phyloP scores from a whole-genome alignment of 2,113 vertebrate species.

The Caloenas nicobarica region DNA sequence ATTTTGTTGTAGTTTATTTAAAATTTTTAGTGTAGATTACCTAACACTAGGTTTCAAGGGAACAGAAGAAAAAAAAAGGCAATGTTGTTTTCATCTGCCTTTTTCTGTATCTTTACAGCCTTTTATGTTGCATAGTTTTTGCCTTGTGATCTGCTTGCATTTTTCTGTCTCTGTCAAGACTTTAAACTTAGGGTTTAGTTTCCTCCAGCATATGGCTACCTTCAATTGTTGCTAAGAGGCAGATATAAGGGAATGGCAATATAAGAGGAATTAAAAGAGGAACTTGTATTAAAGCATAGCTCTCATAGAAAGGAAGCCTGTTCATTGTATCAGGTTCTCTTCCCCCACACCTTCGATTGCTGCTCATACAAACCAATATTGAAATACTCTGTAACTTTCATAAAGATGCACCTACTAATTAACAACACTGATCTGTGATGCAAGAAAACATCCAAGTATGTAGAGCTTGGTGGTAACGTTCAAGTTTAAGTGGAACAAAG shows the following conservation, averaged over 20 bases:
- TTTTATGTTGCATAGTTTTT: not conserved
- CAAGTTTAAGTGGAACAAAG: not conserved
- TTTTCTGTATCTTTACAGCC: not conserved
- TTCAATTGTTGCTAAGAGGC: not conserved
- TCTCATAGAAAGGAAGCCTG: not conserved
- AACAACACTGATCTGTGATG: not conserved
- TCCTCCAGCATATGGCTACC: not conserved
- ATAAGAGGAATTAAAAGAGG: not conserved
- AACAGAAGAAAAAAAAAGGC: not conserved
- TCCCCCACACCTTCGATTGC: not conserved
- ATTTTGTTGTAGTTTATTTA: not conserved
- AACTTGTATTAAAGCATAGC: not conserved
- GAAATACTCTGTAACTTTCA: not conserved
- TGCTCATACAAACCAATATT: not conserved
- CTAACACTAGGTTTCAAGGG: not conserved
- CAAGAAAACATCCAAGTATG: accelerated
- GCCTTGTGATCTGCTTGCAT: accelerated
- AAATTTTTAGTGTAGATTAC: not conserved
- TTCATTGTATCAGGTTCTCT: not conserved
- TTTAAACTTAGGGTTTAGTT: not conserved
- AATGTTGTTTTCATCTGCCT: not conserved
- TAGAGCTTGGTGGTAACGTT: not conserved
- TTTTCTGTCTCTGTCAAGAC: not conserved
- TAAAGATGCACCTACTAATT: not conserved
- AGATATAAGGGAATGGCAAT: not conserved